These are phyloP conservation scores for Toxotes chatareus DNA, from an alignment of 2,113 vertebrate genomes.

Conservation along the genomic window DNA sequence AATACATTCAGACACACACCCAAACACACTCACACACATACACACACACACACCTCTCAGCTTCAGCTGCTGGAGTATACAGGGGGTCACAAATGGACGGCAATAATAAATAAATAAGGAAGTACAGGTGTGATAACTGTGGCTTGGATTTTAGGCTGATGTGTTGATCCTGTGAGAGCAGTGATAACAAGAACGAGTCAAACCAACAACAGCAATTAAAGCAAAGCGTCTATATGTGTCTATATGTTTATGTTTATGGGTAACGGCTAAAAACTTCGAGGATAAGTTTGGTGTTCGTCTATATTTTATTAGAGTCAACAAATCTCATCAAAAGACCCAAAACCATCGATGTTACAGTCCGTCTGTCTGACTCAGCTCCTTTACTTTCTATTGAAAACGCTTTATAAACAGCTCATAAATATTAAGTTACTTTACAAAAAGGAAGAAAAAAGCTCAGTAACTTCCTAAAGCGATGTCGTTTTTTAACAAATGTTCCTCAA, in stretches of 20 bases:
- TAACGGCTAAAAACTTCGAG: not conserved
- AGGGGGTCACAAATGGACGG: constrained; percentile 26
- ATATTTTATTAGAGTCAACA: constrained; percentile 23
- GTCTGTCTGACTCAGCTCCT: not conserved
- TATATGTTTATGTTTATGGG: no score
- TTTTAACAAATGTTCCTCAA: no score
- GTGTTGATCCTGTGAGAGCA: constrained; percentile 8
- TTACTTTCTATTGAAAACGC: not conserved
- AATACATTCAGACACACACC: constrained; percentile 50
- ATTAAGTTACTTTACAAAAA: not conserved
- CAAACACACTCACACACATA: constrained; percentile 39
- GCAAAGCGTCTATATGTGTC: constrained; percentile 12
- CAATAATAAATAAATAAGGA: constrained; percentile 69
- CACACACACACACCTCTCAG: constrained; percentile 43
- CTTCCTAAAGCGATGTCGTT: not conserved
- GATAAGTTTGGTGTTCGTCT: not conserved
- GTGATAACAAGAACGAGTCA: constrained; percentile 12
- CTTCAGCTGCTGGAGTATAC: constrained; percentile 17
- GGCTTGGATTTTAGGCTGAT: not conserved
- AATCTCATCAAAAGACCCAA: not conserved
- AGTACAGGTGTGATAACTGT: not conserved
- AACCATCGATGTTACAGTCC: not conserved
- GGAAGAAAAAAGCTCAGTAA: not conserved
- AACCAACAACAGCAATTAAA: constrained; percentile 23
- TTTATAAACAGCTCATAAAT: not conserved